Evolutionary conservation across 2,888 invertebrate genomes (phyloP).

Genomic region (Agrochola litura): DNA sequence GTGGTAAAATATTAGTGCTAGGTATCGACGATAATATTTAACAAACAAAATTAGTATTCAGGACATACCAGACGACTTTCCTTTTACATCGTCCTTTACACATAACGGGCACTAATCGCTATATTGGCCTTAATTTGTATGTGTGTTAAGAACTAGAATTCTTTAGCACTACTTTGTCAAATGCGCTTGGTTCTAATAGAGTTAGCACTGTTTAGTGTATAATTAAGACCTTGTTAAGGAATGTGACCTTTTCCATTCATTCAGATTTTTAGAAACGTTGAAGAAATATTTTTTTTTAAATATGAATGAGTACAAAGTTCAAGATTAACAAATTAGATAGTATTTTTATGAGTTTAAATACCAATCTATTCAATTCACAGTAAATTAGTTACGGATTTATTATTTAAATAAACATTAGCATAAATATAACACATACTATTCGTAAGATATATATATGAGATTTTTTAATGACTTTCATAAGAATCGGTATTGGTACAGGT

Average conservation of each 20-base stretch:
- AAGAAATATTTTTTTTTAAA: constrained; percentile 10
- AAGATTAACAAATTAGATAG: constrained; percentile 39
- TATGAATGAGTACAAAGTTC: constrained; percentile 28
- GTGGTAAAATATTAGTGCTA: constrained; percentile 20
- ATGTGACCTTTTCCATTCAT: constrained; percentile 25
- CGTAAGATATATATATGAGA: not conserved
- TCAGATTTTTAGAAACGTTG: not conserved
- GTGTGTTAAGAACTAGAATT: constrained; percentile 67
- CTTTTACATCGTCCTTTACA: constrained; percentile 79
- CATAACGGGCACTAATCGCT: constrained; percentile 78
- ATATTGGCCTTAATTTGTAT: constrained; percentile 74
- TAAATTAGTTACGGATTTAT: constrained; percentile 5
- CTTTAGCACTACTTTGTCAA: constrained; percentile 46
- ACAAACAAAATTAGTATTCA: constrained; percentile 82
- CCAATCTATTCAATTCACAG: constrained; percentile 15
- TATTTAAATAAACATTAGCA: constrained; percentile 21
- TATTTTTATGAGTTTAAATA: constrained; percentile 24
- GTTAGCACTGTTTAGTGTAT: constrained; percentile 29
- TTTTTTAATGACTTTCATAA: not conserved
- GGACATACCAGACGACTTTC: constrained; percentile 77
- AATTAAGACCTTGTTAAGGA: constrained; percentile 25
- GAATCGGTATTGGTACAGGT: not conserved
- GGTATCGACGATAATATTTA: constrained; percentile 57
- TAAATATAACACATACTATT: not conserved
- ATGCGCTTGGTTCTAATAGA: constrained; percentile 21